Evolutionary conservation across 2,888 invertebrate genomes (phyloP), one percentile per base, ranked within the genome.

Genomic region (Leptopilina myrica): DNA sequence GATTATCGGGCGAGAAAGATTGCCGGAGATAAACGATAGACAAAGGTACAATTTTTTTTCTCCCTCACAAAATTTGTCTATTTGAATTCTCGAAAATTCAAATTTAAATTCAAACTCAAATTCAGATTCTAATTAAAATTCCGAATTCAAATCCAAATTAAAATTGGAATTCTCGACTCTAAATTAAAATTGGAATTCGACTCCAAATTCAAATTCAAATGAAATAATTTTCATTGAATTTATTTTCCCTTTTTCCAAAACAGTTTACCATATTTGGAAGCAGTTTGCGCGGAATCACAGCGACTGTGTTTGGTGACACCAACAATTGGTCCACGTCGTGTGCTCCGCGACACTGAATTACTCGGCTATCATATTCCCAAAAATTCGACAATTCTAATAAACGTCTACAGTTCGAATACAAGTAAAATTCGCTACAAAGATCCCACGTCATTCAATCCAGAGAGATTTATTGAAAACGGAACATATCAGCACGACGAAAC

Each of bases 391-490:
- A 86, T 94, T 14, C 87, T 94, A 9, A 92, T 94, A 0, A 93
- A 93, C 76, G 56, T 94, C 20, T 92, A 93, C 84, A 93, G 94
- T 1, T 92, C 95, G 6, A 93, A 94, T 84, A 93, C 93, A 89
- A 94, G 95, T 86, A 89, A 92, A 43, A 86, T 92, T 0, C 92
- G 93, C 79, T 95, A 94, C 94, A 91, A 92, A 0, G 94, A 95
- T 84, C 95, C 95, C 0, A 91, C 94, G 43, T 89, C 86, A 2
- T 95, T 95, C 86, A 92, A 93, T 4, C 95, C 95, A 0, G 95
- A 95, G 87, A 92, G 95, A 82, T 95, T 95, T 86, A 86, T 95
- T 8, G 86, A 90, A 76, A 78, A 90, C 9, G 88, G 90, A 5
- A 85, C 64, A 59, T 84, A 77, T 15, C 83, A 85, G 14, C 81